Conservation (phyloP, 1,140 invertebrate species). For the Psilanteris sp. region DNA sequence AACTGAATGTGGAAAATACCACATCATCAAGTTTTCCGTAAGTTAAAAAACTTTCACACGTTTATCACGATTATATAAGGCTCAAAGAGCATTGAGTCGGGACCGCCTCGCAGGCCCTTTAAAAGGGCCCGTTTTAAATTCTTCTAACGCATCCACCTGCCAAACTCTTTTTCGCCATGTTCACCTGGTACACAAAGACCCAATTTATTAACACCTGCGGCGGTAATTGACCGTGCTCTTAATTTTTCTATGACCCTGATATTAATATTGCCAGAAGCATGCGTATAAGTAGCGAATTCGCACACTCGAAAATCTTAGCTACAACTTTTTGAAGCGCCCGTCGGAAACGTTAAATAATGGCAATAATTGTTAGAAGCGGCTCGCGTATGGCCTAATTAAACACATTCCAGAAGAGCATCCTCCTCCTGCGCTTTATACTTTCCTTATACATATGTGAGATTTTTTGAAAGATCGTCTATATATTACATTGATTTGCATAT, state of each 20-base stretch:
- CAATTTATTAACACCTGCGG: constrained; percentile 53
- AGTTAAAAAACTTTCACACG: constrained; percentile 51
- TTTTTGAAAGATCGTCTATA: constrained; percentile 15
- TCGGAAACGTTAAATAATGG: background rate
- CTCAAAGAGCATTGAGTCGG: constrained; percentile 16
- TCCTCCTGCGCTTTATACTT: background rate
- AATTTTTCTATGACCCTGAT: constrained; percentile 48
- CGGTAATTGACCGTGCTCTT: constrained; percentile 30
- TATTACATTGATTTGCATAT: background rate
- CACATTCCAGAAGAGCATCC: background rate
- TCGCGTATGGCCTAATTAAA: background rate
- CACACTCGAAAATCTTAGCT: background rate
- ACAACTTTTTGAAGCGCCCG: too few species aligned
- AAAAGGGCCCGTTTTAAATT: constrained; percentile 21
- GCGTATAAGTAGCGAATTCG: constrained; percentile 2
- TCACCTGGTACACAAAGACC: constrained; percentile 30
- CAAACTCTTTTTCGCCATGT: constrained; percentile 1
- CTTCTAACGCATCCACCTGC: background rate
- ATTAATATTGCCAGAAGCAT: constrained; percentile 29
- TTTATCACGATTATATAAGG: constrained; percentile 46
- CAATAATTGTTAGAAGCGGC: background rate
- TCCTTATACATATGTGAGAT: constrained; percentile 23
- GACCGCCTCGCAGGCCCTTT: background rate
- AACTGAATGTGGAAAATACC: too few species aligned
- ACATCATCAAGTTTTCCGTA: background rate